Evolutionary conservation across 2,797 vertebrate species (phyloP), one percentile per base, ranked within the genome.

Genomic region (Hypotaenidia philippensis): DNA sequence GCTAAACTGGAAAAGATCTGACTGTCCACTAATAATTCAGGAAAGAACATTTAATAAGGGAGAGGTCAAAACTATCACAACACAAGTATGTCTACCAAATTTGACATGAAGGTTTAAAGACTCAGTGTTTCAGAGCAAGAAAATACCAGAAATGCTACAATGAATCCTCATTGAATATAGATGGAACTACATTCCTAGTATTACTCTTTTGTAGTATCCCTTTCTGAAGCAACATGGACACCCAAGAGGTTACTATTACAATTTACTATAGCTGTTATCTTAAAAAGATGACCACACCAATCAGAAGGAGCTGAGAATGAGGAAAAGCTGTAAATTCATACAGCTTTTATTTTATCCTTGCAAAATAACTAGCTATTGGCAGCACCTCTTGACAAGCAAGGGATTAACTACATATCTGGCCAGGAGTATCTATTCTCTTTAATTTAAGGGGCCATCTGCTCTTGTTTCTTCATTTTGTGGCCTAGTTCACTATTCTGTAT

Each of bases 361-460:
- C 40, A 61, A 66, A 83, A 56, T 65, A 60, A 71, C 60, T 23
- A 50, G 9, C 26, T 72, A 79, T 23, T 94, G 64, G 53, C 70
- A 89, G 25, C 32, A 79, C 4, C 10, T 34, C 60, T 82, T 68
- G 36, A 94, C 57, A 90, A 92, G 21, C 79, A 86, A 56, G 40
- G 91, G 52, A 94, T 93, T 94, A 94, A 91, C 77, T 63, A 65
- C 4, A 6, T 49, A 86, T 65, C 61, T 59, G 59, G 38, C 61
- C 53, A 94, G 84, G 44, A 96, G 44, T 65, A 82, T 59, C 78
- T 88, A 89, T 66, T 96, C 72, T 94, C 23, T 75, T 86, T 86
- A 93, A 93, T 96, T 94, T 95, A 91, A 74, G 31, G 17, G 82
- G 75, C 93, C 91, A 96, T 93, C 95, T 97, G 93, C 93, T 96